Base-by-base conservation (phyloP, 2,888 invertebrate genomes). In the Calameuta pallipes region DNA sequence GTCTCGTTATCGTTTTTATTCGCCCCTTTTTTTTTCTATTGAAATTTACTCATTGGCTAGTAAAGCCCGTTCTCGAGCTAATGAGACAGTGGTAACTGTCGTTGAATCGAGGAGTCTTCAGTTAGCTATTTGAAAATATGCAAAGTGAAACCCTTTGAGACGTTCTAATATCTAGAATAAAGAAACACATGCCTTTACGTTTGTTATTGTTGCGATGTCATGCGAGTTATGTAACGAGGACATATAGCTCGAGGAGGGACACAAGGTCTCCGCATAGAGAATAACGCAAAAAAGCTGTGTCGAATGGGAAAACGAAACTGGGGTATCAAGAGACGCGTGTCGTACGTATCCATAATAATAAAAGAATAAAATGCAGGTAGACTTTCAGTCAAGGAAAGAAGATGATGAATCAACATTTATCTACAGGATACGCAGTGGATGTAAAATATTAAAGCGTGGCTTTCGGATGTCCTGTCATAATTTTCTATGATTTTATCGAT, bases 171-270 rank as follows among this genome's bases (percentile, higher is more conserved):
- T 56, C 23, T 56, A 56, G 23, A 56, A 56, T 56, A 56, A 23
- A 56, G 56, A 56, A 56, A 56, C 56, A 56, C 56, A 56, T 56
- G 56, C 23, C 56, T 56, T 56, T 56, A 56, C 75, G 56, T 75
- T 73, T 31, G 73, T 80, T 73, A 34, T 69, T 36, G 74, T 23
- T 23, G 75, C 75, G 74, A 69, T 34, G 34, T 69, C 30, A 79
- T 23, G 56, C 37, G 31, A 33, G 74, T 83, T 82, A 79, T 80
- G 79, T 81, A 83, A 83, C 77, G 75, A 68, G 73, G 75, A 75
- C 75, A 77, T 80, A 80, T 80, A 80, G 81, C 71, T 81, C 79
- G 78, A 81, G 80, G 73, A 82, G 70, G 80, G 80, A 81, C 78
- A 81, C 79, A 82, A 83, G 79, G 79, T 78, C 76, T 80, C 69